Base-by-base conservation (phyloP, 2,888 invertebrate species). In the Amiota mariae region DNA sequence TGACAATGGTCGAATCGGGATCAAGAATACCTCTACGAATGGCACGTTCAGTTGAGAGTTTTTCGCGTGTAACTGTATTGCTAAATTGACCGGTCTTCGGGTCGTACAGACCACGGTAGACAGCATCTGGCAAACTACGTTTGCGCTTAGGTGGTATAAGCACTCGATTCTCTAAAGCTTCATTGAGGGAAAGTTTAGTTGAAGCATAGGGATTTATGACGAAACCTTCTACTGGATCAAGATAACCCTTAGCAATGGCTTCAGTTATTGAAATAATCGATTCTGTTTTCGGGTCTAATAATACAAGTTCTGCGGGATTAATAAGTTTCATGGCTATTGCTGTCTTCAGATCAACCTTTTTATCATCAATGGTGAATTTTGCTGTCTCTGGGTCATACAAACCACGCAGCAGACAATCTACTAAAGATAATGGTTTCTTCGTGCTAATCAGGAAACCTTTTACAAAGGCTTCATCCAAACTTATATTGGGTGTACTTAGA, bases 61-160 rank as follows among this genome's bases (percentile, higher is more conserved):
- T 94, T 88, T 95, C 95, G 81, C 94, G 93, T n/a, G 94, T 94
- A 82, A 93, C 92, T 2, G 95, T 94, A 87, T 95, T 95, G 54
- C 94, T 94, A 86, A 96, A 95, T 85, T 95, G 93, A 66, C 97
- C 97, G 51, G 95, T 94, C 82, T 93, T 92, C 0, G 95, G 94
- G 91, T 98, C 96, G 86, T 97, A 97, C 77, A 95, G 93, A n/a
- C 97, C 97, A 90, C 95, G 95, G 85, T 95, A 95, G n/a, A 97
- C 94, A 1, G 97, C 97, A 90, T 97, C 96, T 0, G 96, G 95
- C 47, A 97, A 91, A 75, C 95, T 95, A 78, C 96, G 93, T 88
- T 95, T 95, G 71, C 94, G 93, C 87, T 96, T 95, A 57, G 95
- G 94, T 10, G 96, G 95, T 8, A 96, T 92, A 70, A 97, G 93